Evolutionary conservation across 2,797 vertebrate species (phyloP).

Genomic region (Champsocephalus gunnari): DNA sequence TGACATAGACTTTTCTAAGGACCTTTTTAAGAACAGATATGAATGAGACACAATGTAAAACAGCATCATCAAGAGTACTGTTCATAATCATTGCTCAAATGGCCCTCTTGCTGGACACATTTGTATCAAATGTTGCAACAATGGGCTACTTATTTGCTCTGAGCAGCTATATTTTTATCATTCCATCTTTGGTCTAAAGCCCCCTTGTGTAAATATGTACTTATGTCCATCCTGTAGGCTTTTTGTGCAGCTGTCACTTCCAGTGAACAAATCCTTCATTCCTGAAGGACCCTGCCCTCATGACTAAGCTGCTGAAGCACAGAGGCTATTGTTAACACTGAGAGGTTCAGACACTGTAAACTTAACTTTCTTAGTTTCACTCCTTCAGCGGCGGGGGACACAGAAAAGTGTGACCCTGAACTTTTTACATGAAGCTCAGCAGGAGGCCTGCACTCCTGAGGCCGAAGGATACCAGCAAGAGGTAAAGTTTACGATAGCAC

Average conservation of each 20-base stretch:
- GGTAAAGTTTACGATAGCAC: slow-evolving; percentile 26
- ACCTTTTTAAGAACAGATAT: too few species aligned
- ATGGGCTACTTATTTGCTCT: not conserved
- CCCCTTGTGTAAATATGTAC: slow-evolving; percentile 6
- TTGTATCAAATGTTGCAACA: slow-evolving; percentile 10
- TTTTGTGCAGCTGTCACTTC: slow-evolving; percentile 44
- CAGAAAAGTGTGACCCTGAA: slow-evolving; percentile 33
- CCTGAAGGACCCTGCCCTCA: slow-evolving; percentile 32
- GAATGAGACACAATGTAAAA: not conserved
- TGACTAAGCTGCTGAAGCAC: slow-evolving; percentile 57
- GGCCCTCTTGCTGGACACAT: not conserved
- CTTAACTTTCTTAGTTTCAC: slow-evolving; percentile 39
- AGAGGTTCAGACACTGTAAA: slow-evolving; percentile 38
- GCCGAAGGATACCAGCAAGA: slow-evolving; percentile 11
- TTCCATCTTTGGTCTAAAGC: slow-evolving; percentile 7
- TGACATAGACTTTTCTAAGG: too few species aligned
- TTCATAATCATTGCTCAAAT: not conserved
- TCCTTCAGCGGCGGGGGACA: slow-evolving; percentile 18
- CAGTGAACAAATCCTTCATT: slow-evolving; percentile 23
- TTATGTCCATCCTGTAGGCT: slow-evolving; percentile 22
- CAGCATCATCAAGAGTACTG: not conserved
- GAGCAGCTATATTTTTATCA: slow-evolving; percentile 15
- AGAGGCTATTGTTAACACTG: slow-evolving; percentile 33
- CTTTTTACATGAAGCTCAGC: slow-evolving; percentile 18
- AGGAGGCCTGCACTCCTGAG: slow-evolving; percentile 9